Percentiles rank a stretch among this genome's conserved stretches.
These are phyloP conservation scores for Ovibos moschatus DNA, from an alignment of 2,113 vertebrate genomes.

Conservation along the genomic window DNA sequence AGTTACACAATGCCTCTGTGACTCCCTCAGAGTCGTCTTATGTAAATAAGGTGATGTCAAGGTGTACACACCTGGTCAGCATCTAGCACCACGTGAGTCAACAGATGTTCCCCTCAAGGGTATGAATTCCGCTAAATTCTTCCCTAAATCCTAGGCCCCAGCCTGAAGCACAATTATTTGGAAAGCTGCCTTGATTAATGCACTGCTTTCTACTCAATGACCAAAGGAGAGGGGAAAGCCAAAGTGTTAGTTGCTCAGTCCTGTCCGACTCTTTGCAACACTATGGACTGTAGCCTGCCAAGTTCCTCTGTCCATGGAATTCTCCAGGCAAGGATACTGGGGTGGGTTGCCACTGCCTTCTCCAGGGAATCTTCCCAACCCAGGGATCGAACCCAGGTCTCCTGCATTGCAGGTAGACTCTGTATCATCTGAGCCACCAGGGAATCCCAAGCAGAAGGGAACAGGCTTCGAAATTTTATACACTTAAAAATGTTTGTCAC, in stretches of 20 bases:
- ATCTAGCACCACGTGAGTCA: not conserved
- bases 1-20: not conserved
- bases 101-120: not conserved
- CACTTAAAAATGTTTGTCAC: not conserved
- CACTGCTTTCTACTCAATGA: not conserved
- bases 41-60: not conserved
- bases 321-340: not conserved
- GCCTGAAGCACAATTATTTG: not conserved
- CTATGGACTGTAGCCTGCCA: not conserved
- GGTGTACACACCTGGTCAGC: not conserved
- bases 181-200: not conserved
- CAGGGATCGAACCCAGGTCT: not conserved
- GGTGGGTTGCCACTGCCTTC: not conserved
- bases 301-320: not conserved
- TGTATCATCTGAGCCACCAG: not conserved
- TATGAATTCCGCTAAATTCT: not conserved
- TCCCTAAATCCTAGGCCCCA: not conserved
- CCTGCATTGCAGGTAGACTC: not conserved
- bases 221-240: not conserved
- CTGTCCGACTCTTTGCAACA: accelerated
- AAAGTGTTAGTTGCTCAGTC: not conserved
- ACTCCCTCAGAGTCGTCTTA: not conserved
- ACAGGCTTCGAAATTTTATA: not conserved
- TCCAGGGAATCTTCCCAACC: not conserved
- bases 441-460: not conserved